Conservation (phyloP, 2,888 invertebrate genomes). For the Adela reaumurella region DNA sequence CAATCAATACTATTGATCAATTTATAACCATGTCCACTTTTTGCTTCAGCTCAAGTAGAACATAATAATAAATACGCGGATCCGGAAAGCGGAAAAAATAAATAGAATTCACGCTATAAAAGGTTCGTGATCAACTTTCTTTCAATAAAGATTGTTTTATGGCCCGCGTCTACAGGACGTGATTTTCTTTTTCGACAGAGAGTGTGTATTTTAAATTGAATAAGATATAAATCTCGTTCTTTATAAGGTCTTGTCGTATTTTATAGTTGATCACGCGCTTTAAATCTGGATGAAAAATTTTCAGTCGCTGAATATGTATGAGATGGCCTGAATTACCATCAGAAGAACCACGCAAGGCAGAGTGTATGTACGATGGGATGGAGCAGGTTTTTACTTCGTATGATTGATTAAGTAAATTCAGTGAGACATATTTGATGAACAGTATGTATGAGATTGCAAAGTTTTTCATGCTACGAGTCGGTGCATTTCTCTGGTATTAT, state of each 20-base stretch:
- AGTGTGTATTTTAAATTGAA: conserved; percentile 32
- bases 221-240: conserved; percentile 41
- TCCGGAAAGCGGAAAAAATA: conserved; percentile 1
- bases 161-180: conserved; percentile 6
- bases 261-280: conserved; percentile 16
- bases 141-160: conserved; percentile 5
- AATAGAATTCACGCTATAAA: not conserved
- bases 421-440: not conserved
- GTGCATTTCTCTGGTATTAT: too few relatives aligned
- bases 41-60: not conserved
- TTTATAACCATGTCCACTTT: not conserved
- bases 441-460: too few relatives aligned
- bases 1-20: not conserved
- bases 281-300: conserved; percentile 3
- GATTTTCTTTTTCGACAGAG: not conserved
- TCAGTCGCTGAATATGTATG: conserved; percentile 3
- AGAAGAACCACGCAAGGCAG: too few relatives aligned
- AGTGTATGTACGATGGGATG: too few relatives aligned
- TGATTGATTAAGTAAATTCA: conserved; percentile 3
- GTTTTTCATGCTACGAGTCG: too few relatives aligned
- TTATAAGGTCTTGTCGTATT: conserved; percentile 28
- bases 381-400: conserved; percentile 4
- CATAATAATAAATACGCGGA: not conserved
- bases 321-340: conserved; percentile 6
- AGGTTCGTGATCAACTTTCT: conserved; percentile 2